A percentile compares a stretch with the other conserved stretches of the same genome.
Evolutionary conservation across 2,797 vertebrate species (phyloP).

Genomic region (Oreochromis mossambicus): DNA sequence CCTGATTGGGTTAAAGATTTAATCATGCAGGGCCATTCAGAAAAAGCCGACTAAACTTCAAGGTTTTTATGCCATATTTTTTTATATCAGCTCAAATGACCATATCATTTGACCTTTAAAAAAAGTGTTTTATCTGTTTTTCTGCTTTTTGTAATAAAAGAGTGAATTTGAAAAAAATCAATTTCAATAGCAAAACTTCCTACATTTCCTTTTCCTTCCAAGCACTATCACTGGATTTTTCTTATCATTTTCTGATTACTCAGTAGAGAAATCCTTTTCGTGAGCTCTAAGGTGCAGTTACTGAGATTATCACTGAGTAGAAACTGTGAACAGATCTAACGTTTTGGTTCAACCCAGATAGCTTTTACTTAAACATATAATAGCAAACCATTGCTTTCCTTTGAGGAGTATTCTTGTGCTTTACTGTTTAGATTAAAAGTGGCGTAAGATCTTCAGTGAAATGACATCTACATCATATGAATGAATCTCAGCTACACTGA

Average conservation of each 20-base stretch:
- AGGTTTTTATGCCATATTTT: background rate
- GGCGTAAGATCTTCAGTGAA: background rate
- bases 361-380: rapidly evolving
- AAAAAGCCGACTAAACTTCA: background rate
- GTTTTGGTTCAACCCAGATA: too few species aligned
- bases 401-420: background rate
- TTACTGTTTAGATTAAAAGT: background rate
- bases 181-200: background rate
- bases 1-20: background rate
- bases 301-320: rapidly evolving
- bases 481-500: background rate
- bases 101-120: background rate
- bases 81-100: background rate
- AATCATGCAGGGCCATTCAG: background rate
- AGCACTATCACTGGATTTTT: background rate
- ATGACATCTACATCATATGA: background rate
- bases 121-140: background rate
- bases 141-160: background rate
- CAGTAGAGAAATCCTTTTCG: background rate
- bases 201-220: background rate
- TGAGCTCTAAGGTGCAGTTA: background rate
- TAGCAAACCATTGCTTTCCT: background rate
- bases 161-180: background rate
- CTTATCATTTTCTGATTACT: background rate
- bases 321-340: background rate